Evolutionary conservation across 2,888 invertebrate genomes (phyloP), one percentile per base, ranked within the genome.

Genomic region (Sipha maydis): DNA sequence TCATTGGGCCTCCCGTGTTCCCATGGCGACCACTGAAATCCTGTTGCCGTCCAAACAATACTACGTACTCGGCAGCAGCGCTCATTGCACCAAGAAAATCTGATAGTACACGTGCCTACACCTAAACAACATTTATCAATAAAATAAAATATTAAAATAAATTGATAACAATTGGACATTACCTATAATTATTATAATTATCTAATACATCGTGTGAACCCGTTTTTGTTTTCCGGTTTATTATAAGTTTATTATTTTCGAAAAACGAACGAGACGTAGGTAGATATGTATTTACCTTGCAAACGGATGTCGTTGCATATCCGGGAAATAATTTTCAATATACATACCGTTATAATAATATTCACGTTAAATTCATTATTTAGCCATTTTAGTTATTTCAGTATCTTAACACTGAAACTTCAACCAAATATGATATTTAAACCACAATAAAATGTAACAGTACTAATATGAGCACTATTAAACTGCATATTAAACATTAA

Each of bases 11-110:
- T 75, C 82, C 73, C 75, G n/a, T 34, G 88, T 88, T 82, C 9
- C 88, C 82, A 88, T 88, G 82, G 41, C 67, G 14, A 88, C 76
- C 31, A 38, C 48, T 67, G 41, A 82, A 80, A 88, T 88, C 88
- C 88, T 88, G 88, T 88, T 88, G 88, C 88, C 88, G 88, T 82
- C 88, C 76, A 82, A 88, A 88, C 79, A 80, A 88, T 75, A 41
- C 41, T 56, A 31, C 48, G n/a, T 21, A 28, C 75, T 31, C 78
- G 54, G 34, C 48, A 67, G 85, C 75, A 38, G 73, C 61, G 48
- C 25, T 25, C 75, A 48, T 31, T n/a, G 7, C 69, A 69, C 3
- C 77, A 11, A 85, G 48, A 69, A 69, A 69, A 77, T 78, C 48
- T 48, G 8, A 48, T 34, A 4, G 25, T 77, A 8, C 85, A 85